A percentile compares a stretch with the other conserved stretches of the same genome.
Conservation (phyloP, 1,140 invertebrate genomes). For the Drosophila rhopaloa region DNA sequence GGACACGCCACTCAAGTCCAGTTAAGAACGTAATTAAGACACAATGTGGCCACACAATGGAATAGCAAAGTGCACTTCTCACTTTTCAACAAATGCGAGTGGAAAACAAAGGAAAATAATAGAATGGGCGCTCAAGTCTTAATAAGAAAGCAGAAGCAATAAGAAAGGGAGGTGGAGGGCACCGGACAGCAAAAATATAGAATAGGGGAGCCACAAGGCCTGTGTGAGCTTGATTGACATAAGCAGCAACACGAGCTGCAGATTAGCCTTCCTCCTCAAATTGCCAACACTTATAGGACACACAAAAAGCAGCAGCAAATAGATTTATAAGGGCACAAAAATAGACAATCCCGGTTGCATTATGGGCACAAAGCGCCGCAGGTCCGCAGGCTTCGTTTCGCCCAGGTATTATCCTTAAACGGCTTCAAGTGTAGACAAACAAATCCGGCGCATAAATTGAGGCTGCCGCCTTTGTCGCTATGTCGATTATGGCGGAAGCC, state of each 20-base stretch:
- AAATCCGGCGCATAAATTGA: conserved; percentile 72
- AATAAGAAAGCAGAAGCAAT: conserved; percentile 42
- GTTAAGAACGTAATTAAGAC: conserved; percentile 76
- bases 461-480: conserved; percentile 39
- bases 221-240: conserved; percentile 46
- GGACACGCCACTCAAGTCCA: conserved; percentile 58
- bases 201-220: conserved; percentile 11
- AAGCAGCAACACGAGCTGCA: conserved; percentile 58
- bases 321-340: conserved; percentile 47
- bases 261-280: conserved; percentile 44
- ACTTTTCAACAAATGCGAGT: conserved; percentile 64
- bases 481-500: conserved; percentile 74
- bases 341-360: conserved; percentile 63
- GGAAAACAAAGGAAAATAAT: conserved; percentile 62
- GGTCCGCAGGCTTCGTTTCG: conserved; percentile 31
- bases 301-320: conserved; percentile 22
- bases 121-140: conserved; percentile 46
- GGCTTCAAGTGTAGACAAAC: conserved; percentile 62
- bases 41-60: conserved; percentile 69
- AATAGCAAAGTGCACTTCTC: conserved; percentile 65
- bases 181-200: conserved; percentile 21
- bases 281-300: conserved; percentile 44
- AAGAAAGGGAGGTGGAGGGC: conserved; percentile 7
- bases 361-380: conserved; percentile 49
- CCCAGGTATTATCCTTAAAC: conserved; percentile 68